phyloP scores from a whole-genome alignment of 2,797 vertebrate genomes.

The Gephyroberyx darwinii region DNA sequence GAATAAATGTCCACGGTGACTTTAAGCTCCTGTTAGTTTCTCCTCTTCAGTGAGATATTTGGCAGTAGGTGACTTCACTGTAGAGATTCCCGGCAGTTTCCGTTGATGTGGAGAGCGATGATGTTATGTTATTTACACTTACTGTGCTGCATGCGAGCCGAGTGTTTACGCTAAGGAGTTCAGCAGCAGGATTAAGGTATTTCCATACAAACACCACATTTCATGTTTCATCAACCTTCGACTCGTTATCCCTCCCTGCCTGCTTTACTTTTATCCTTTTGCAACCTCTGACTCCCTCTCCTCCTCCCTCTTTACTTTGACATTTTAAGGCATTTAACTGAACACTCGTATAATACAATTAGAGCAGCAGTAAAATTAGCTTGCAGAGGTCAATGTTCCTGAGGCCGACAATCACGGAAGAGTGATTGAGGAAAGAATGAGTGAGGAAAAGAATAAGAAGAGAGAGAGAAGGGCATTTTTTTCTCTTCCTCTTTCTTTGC shows the following conservation, averaged over 20 bases:
- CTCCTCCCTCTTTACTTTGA: constrained; percentile 22
- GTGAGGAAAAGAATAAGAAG: background rate
- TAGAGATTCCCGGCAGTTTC: background rate
- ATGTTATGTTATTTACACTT: constrained; percentile 30
- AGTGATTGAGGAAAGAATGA: too few relatives aligned
- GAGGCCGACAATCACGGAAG: too few relatives aligned
- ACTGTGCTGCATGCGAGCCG: constrained; percentile 13
- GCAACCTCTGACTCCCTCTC: constrained; percentile 4
- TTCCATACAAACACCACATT: constrained; percentile 60
- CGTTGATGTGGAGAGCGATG: constrained; percentile 11
- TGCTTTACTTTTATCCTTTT: constrained; percentile 26
- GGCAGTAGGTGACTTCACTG: constrained; percentile 3
- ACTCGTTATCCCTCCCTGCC: background rate
- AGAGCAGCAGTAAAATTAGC: background rate
- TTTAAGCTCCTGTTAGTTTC: too few relatives aligned
- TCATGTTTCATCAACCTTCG: constrained; percentile 24
- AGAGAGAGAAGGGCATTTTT: background rate
- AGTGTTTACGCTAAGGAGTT: constrained; percentile 46
- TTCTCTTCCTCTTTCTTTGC: background rate
- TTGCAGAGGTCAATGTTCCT: constrained; percentile 14
- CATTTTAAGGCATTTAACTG: background rate
- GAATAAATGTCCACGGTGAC: background rate
- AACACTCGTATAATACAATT: background rate
- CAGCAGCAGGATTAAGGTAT: constrained; percentile 55
- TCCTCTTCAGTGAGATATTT: background rate